A percentile compares a stretch with the other conserved stretches of the same genome.
phyloP scores from a whole-genome alignment of 2,888 invertebrate genomes.

The Coleophora deauratella region DNA sequence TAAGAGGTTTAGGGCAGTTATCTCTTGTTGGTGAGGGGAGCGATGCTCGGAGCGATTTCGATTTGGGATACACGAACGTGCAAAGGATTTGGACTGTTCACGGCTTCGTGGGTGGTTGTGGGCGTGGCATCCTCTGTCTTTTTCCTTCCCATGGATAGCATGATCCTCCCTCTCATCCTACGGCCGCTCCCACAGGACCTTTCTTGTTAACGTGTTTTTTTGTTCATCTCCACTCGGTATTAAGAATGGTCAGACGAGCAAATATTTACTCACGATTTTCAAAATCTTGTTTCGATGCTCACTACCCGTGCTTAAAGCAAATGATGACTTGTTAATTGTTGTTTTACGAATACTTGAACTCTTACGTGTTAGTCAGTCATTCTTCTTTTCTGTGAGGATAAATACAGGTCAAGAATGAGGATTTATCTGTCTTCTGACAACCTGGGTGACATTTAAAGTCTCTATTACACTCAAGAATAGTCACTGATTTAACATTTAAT shows the following conservation, averaged over 20 bases:
- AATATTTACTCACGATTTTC: conserved; percentile 73
- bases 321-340: conserved; percentile 40
- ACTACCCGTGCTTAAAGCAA: conserved; percentile 45
- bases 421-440: no score
- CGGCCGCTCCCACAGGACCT: conserved; percentile 72
- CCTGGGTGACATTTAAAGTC: no score
- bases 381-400: not conserved
- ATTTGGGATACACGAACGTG: conserved; percentile 73
- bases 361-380: not conserved
- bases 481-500: no score
- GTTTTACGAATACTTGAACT: conserved; percentile 18
- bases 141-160: conserved; percentile 24
- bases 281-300: conserved; percentile 59
- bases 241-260: conserved; percentile 67
- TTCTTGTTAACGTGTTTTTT: conserved; percentile 70
- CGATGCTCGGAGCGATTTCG: conserved; percentile 66
- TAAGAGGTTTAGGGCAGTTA: conserved; percentile 29
- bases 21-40: conserved; percentile 28
- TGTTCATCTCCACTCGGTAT: conserved; percentile 60
- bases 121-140: conserved; percentile 57
- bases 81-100: conserved; percentile 74
- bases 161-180: conserved; percentile 37
- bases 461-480: no score
- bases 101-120: conserved; percentile 72
- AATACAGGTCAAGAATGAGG: no score